Evolutionary conservation across 2,797 vertebrate species (phyloP).

Genomic region (Galago senegalensis): DNA sequence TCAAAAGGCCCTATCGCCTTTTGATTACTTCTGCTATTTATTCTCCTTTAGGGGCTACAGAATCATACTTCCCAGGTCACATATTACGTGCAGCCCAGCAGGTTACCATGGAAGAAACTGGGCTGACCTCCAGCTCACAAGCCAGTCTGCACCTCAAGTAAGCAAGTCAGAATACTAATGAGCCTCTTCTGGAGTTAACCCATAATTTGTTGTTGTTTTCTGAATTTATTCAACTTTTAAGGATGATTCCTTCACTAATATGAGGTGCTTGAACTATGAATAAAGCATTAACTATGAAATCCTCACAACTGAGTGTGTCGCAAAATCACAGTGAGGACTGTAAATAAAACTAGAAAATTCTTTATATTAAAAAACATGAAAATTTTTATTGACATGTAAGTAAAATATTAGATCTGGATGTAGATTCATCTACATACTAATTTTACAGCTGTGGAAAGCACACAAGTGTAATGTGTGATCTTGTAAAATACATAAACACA

Average conservation of each 20-base stretch:
- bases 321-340: not conserved
- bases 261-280: not conserved
- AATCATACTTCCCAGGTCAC: not conserved
- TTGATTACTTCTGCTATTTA: not conserved
- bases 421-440: not conserved
- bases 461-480: not conserved
- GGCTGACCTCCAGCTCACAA: not conserved
- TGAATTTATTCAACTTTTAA: conserved; percentile 30
- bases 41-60: not conserved
- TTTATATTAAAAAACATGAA: not conserved
- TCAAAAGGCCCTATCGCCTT: not conserved
- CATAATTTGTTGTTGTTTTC: not conserved
- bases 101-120: not conserved
- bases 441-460: not conserved
- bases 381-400: not conserved
- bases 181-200: conserved; percentile 21
- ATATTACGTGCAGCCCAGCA: not conserved
- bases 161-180: conserved; percentile 30
- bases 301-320: not conserved
- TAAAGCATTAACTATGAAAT: not conserved
- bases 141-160: not conserved
- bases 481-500: not conserved
- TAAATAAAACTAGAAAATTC: conserved; percentile 6
- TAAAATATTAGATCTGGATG: conserved; percentile 32
- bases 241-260: not conserved